phyloP scores from a whole-genome alignment of 2,888 invertebrate genomes.

The Epirrhoe tristata region DNA sequence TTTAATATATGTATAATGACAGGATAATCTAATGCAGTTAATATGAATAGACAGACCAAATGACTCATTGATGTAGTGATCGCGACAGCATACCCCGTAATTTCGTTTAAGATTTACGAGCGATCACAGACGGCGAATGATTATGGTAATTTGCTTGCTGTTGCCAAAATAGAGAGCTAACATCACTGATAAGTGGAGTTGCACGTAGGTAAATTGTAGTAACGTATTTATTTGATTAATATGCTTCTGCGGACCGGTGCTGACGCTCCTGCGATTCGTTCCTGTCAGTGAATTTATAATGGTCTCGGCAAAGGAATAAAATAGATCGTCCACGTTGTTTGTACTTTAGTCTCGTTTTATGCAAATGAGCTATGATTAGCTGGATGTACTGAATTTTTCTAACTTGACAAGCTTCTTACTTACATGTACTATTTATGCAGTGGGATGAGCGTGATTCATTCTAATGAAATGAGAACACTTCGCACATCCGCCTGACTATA shows the following conservation, averaged over 20 bases:
- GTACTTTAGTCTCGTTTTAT: background rate
- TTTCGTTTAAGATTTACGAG: conserved; percentile 75
- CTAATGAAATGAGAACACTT: conserved; percentile 1
- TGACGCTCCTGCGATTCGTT: conserved; percentile 14
- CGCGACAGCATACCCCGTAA: conserved; percentile 70
- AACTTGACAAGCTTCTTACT: background rate
- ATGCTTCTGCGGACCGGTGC: conserved; percentile 23
- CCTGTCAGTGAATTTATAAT: conserved; percentile 31
- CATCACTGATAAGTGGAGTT: conserved; percentile 53
- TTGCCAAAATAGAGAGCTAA: conserved; percentile 75
- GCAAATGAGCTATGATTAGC: background rate
- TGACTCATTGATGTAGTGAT: conserved; percentile 68
- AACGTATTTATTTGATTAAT: conserved; percentile 44
- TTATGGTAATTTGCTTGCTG: conserved; percentile 72
- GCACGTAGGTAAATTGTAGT: conserved; percentile 39
- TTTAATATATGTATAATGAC: too few relatives aligned
- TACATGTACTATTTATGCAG: background rate
- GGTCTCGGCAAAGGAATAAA: conserved; percentile 18
- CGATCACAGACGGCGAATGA: conserved; percentile 66
- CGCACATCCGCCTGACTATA: background rate
- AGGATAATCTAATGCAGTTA: conserved; percentile 25
- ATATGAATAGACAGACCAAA: conserved; percentile 35
- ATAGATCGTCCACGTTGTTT: conserved; percentile 6
- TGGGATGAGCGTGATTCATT: background rate
- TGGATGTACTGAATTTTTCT: background rate